Evolutionary conservation across 2,113 vertebrate species (phyloP).

Genomic region (Hippoglossus stenolepis): DNA sequence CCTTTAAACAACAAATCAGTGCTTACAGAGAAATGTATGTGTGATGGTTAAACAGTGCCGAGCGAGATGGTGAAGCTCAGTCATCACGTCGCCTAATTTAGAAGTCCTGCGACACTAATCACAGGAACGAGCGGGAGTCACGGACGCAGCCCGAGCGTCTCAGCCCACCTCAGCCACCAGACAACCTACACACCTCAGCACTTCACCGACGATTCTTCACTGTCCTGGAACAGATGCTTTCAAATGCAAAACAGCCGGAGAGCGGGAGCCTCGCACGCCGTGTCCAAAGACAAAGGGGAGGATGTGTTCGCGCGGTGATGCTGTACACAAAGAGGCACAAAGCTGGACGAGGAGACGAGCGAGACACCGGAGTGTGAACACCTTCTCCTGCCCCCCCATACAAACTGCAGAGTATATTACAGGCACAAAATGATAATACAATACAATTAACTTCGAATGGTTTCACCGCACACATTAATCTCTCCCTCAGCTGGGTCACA

Average conservation of each 20-base stretch:
- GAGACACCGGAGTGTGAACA: slow-evolving; percentile 1
- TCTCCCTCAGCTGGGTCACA: slow-evolving; percentile 50
- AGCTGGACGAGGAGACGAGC: slow-evolving; percentile 52
- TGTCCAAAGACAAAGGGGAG: slow-evolving; percentile 47
- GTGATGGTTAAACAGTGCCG: too few relatives aligned
- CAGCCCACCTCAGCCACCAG: neutral
- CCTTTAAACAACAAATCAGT: slow-evolving; percentile 19
- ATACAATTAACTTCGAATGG: slow-evolving; percentile 72
- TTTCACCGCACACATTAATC: slow-evolving; percentile 69
- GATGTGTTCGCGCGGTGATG: slow-evolving; percentile 46
- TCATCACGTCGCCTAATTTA: neutral
- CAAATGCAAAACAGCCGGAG: slow-evolving; percentile 38
- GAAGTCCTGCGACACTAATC: slow-evolving; percentile 52
- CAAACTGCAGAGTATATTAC: slow-evolving; percentile 57
- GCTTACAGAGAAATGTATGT: slow-evolving; percentile 3
- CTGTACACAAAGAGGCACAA: slow-evolving; percentile 73
- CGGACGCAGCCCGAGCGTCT: slow-evolving; percentile 10
- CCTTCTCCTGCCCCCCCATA: slow-evolving; percentile 35
- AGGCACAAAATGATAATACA: slow-evolving; percentile 76
- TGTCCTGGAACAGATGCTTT: slow-evolving; percentile 45
- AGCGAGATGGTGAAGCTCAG: too few relatives aligned
- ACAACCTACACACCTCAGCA: slow-evolving; percentile 37
- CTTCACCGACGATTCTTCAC: slow-evolving; percentile 41
- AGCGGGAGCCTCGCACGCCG: slow-evolving; percentile 7
- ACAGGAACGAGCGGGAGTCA: neutral